These are phyloP conservation scores for Poecile atricapillus DNA, from an alignment of 2,113 vertebrate genomes.

Conservation along the genomic window DNA sequence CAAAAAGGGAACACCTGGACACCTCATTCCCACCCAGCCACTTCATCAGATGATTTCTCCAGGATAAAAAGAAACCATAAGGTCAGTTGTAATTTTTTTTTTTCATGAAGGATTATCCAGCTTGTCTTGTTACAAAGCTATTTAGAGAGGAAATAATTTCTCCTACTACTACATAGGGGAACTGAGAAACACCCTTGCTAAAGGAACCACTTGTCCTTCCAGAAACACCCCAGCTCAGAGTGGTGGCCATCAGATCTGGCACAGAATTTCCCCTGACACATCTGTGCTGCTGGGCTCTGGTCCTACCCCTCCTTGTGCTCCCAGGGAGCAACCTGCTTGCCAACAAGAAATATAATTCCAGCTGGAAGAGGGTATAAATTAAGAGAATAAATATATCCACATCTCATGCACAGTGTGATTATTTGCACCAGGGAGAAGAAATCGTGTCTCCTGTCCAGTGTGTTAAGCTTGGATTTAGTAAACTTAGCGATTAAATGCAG, in stretches of 20 bases:
- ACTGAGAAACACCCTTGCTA: neutral
- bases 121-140: neutral
- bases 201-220: neutral
- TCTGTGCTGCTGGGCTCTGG: neutral
- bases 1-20: neutral
- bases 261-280: neutral
- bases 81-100: neutral
- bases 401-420: neutral
- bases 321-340: neutral
- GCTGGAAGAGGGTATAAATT: neutral
- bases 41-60: neutral
- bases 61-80: neutral
- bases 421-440: neutral
- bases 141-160: neutral
- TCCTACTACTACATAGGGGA: rapidly evolving
- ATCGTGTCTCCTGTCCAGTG: neutral
- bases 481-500: neutral
- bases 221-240: neutral
- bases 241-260: neutral
- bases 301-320: neutral
- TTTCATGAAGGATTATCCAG: neutral
- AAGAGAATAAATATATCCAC: neutral
- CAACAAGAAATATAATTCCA: neutral
- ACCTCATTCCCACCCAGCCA: neutral
- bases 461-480: neutral